Base-by-base conservation (phyloP, 2,113 vertebrate species). In the Elephas maximus region DNA sequence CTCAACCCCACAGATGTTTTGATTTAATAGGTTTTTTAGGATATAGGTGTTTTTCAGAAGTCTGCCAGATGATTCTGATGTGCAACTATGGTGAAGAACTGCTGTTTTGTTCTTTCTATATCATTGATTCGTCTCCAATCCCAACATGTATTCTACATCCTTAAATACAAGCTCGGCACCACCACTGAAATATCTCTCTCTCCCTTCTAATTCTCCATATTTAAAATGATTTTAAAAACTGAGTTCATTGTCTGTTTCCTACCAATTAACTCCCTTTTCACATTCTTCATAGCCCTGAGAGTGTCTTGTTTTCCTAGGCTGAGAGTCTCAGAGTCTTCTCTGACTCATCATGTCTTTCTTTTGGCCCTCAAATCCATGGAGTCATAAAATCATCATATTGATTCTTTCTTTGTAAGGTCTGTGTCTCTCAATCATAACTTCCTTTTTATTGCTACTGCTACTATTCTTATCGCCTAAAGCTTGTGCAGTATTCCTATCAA, bases 331-430 rank as follows among this genome's bases (percentile, higher is more conserved):
- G 86, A 83, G 69, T 85, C n/a, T 93, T 77, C 73, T 91, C 67
- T 93, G 45, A 51, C 41, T 93, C 33, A 33, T 93, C 41, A 24
- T 80, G 30, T 81, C 21, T 79, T 94, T 77, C 57, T 89, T 63
- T 82, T 17, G 9, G 33, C 8, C 23, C 24, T 90, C 21, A 93
- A 3, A 1, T 53, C 26, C 20, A 76, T 65, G 57, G 20, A 76
- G 88, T 76, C 74, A 11, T 82, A 76, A 53, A 26, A 1, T 76
- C 44, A 8, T 48, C 44, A 8, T 48, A 48, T 45, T n/a, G 44
- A 33, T 51, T 63, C 53, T 78, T 65, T 83, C 11, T 48, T 48
- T 48, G 48, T 48, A 48, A 48, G 48, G 48, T 30, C 48, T 86
- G 1, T 94, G 30, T 51, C 21, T 76, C 17, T 37, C 11, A 48